phyloP scores from a whole-genome alignment of 2,797 vertebrate species.

The Parotocinclus haroldoi region DNA sequence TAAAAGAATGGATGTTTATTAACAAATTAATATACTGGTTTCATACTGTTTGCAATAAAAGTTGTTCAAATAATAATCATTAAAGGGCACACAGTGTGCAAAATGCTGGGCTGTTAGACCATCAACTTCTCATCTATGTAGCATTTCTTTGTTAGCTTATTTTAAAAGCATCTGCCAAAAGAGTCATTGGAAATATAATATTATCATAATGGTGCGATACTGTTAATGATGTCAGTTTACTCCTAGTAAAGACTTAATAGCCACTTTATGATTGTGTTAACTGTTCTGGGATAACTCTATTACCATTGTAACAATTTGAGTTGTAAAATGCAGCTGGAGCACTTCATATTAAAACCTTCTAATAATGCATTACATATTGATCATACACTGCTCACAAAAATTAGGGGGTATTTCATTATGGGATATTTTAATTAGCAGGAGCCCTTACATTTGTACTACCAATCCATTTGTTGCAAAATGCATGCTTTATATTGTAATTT shows the following conservation, averaged over 20 bases:
- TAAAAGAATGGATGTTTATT: too few species aligned
- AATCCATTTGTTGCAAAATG: conserved; percentile 21
- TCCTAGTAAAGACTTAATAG: conserved; percentile 9
- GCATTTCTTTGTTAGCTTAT: neutral
- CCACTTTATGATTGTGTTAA: conserved; percentile 5
- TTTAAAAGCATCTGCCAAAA: conserved; percentile 12
- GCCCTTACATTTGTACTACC: neutral
- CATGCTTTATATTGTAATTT: neutral
- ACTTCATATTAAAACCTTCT: conserved; percentile 25
- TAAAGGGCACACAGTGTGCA: too few species aligned
- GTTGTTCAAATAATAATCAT: too few species aligned
- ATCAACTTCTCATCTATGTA: too few species aligned
- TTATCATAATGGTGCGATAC: neutral
- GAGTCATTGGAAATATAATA: conserved; percentile 3
- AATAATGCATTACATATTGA: conserved; percentile 7
- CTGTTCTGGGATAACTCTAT: conserved; percentile 17
- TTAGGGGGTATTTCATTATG: too few species aligned
- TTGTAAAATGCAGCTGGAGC: conserved; percentile 15
- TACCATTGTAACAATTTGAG: conserved; percentile 13
- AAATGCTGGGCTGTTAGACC: too few species aligned
- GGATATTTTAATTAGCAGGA: too few species aligned
- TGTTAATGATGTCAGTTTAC: conserved; percentile 6
- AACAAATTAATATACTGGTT: too few species aligned
- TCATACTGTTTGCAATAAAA: too few species aligned
- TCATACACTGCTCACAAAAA: neutral